These are phyloP conservation scores for Girardinus metallicus DNA, from an alignment of 2,797 vertebrate genomes.

Conservation along the genomic window DNA sequence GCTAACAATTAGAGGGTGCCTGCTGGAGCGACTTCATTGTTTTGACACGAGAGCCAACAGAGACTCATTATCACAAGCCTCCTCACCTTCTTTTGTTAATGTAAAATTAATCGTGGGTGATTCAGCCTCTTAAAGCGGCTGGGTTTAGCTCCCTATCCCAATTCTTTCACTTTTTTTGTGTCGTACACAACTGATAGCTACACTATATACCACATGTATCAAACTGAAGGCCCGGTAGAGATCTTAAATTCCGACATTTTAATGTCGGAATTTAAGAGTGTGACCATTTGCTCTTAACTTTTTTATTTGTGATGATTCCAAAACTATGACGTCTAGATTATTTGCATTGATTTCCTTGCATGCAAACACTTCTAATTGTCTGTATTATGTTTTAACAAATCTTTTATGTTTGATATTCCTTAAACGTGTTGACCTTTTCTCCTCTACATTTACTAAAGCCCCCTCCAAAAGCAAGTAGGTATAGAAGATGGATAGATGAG, in stretches of 20 bases:
- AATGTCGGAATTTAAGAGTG: not conserved
- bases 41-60: conserved; percentile 45
- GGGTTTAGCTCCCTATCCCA: conserved; percentile 53
- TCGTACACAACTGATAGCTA: conserved; percentile 16
- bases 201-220: not conserved
- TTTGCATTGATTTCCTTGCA: not conserved
- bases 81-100: conserved; percentile 50
- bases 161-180: conserved; percentile 59
- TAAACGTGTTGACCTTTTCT: not conserved
- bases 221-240: too few relatives aligned
- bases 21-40: conserved; percentile 39
- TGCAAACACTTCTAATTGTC: not conserved
- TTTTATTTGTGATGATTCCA: not conserved
- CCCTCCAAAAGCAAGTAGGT: not conserved
- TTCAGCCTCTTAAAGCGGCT: conserved; percentile 36
- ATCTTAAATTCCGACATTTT: too few relatives aligned
- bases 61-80: conserved; percentile 53
- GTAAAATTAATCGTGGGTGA: conserved; percentile 54
- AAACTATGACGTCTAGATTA: not conserved
- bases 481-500: not conserved
- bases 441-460: not conserved
- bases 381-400: not conserved
- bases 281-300: not conserved
- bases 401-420: not conserved
- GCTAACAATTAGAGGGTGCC: conserved; percentile 3